These are phyloP conservation scores for Linnaemya vulpina DNA, from an alignment of 2,888 invertebrate genomes.

Conservation along the genomic window DNA sequence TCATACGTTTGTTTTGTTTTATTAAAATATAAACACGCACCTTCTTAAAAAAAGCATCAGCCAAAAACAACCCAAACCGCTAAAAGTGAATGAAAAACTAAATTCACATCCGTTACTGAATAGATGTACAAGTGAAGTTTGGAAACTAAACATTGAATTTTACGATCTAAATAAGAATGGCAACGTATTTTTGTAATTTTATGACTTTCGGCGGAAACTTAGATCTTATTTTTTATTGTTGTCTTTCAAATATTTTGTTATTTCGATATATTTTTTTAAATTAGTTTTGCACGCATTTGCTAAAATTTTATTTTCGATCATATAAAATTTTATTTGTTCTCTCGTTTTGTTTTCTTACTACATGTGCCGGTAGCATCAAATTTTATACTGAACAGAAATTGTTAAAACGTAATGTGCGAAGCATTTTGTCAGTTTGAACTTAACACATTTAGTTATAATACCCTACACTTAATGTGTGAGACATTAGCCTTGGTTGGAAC, in stretches of 20 bases:
- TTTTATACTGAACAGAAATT: slow-evolving; percentile 59
- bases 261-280: neutral
- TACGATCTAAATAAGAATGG: slow-evolving; percentile 16
- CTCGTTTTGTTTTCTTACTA: slow-evolving; percentile 24
- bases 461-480: slow-evolving; percentile 26
- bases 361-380: slow-evolving; percentile 66
- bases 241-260: neutral
- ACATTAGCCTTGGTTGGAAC: neutral
- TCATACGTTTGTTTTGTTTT: neutral
- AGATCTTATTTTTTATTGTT: neutral
- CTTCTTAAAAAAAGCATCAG: slow-evolving; percentile 26
- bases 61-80: slow-evolving; percentile 33
- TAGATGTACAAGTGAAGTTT: neutral
- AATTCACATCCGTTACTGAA: neutral
- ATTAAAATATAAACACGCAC: slow-evolving; percentile 36
- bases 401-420: slow-evolving; percentile 40
- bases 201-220: neutral
- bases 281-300: slow-evolving; percentile 16
- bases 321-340: slow-evolving; percentile 11
- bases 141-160: slow-evolving; percentile 36
- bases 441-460: slow-evolving; percentile 32
- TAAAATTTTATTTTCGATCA: neutral
- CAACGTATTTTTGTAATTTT: neutral
- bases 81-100: neutral
- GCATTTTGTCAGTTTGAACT: slow-evolving; percentile 51